These are phyloP conservation scores for Drosophila subobscura DNA, from an alignment of 1,140 invertebrate species.

Conservation along the genomic window DNA sequence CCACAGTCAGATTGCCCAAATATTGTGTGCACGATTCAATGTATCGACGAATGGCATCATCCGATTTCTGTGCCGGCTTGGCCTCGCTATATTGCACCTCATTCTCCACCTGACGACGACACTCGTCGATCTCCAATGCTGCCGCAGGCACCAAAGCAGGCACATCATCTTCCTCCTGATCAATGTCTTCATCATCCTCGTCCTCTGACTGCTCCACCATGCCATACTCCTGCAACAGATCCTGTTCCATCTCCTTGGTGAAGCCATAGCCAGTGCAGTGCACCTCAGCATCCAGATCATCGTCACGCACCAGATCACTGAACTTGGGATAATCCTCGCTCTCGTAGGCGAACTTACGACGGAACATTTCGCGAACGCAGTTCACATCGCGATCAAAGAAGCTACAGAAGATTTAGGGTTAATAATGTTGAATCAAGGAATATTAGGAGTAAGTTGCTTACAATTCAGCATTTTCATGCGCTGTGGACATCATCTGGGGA, in stretches of 20 bases:
- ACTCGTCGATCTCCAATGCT: conserved; percentile 84
- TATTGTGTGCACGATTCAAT: conserved; percentile 81
- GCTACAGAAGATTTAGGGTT: conserved; percentile 82
- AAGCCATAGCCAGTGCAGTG: conserved; percentile 96
- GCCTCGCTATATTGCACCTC: conserved; percentile 82
- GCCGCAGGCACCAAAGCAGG: conserved; percentile 65
- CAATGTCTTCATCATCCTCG: conserved; percentile 41
- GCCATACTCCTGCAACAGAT: conserved; percentile 85
- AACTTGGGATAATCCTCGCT: conserved; percentile 95
- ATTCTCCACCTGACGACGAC: conserved; percentile 84
- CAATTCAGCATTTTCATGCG: conserved; percentile 95
- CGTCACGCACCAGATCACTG: conserved; percentile 92
- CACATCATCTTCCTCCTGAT: conserved; percentile 41
- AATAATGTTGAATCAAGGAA: neutral
- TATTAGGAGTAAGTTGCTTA: conserved; percentile 83
- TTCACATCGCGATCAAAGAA: conserved; percentile 98
- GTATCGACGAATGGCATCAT: conserved; percentile 79
- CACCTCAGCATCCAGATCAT: conserved; percentile 94
- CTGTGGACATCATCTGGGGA: conserved; percentile 99
- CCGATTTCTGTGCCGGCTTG: conserved; percentile 56
- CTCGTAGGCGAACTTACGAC: conserved; percentile 95
- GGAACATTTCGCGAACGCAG: conserved; percentile 96
- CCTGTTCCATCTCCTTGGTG: conserved; percentile 92
- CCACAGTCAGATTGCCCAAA: conserved; percentile 67
- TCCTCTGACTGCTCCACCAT: conserved; percentile 71